Evolutionary conservation across 2,888 invertebrate species (phyloP).

Genomic region (Ametastegia equiseti): DNA sequence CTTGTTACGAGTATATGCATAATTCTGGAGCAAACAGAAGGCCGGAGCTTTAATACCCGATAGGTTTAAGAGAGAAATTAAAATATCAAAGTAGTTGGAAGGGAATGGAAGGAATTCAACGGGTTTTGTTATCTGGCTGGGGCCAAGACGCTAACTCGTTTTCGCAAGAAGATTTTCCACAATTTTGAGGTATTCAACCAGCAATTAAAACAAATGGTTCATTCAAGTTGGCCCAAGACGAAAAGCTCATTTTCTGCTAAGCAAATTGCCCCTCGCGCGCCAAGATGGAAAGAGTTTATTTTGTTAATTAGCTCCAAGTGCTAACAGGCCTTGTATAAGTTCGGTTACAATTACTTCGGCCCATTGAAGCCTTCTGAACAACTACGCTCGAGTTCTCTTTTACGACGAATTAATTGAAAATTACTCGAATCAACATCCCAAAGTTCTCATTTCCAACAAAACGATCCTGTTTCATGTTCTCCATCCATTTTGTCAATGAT

Average conservation of each 20-base stretch:
- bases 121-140: slow-evolving; percentile 24
- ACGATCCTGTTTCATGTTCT: not conserved
- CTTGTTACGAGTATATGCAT: slow-evolving; percentile 48
- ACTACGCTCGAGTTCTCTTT: not conserved
- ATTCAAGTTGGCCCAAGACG: slow-evolving; percentile 27
- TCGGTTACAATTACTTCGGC: slow-evolving; percentile 19
- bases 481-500: not conserved
- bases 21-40: slow-evolving; percentile 52
- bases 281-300: slow-evolving; percentile 45
- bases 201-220: slow-evolving; percentile 46
- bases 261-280: slow-evolving; percentile 36
- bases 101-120: not conserved
- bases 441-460: not conserved
- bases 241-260: slow-evolving; percentile 43
- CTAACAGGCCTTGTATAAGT: slow-evolving; percentile 30
- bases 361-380: slow-evolving; percentile 25
- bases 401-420: not conserved
- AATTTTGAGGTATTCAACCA: slow-evolving; percentile 38
- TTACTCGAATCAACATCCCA: not conserved
- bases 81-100: slow-evolving; percentile 9
- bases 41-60: slow-evolving; percentile 55
- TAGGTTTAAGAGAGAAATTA: slow-evolving; percentile 50
- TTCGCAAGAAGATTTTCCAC: slow-evolving; percentile 9
- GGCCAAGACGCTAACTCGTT: not conserved
- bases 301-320: slow-evolving; percentile 35